Evolutionary conservation across 2,113 vertebrate genomes (phyloP).

Genomic region (Xenopus borealis): DNA sequence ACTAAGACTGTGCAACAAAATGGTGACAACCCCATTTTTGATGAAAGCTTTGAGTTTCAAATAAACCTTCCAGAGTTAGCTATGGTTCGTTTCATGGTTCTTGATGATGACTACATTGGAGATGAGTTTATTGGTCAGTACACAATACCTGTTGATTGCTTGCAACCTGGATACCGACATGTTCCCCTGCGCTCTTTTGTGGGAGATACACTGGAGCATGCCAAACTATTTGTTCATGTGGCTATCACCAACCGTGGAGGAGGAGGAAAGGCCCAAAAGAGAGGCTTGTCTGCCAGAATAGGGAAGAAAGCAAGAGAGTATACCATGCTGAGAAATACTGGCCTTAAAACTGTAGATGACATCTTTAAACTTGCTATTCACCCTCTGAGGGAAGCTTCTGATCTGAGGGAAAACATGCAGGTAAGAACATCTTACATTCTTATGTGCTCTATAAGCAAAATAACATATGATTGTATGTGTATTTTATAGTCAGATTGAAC

Average conservation of each 20-base stretch:
- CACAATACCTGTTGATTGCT: conserved; percentile 87
- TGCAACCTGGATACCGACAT: conserved; percentile 91
- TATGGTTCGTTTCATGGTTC: conserved; percentile 89
- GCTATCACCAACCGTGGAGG: conserved; percentile 90
- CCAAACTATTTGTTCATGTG: conserved; percentile 90
- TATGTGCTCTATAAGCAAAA: too few relatives aligned
- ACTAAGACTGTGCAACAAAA: conserved; percentile 94
- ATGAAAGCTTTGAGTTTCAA: conserved; percentile 96
- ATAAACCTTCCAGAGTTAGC: conserved; percentile 94
- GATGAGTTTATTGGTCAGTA: conserved; percentile 98
- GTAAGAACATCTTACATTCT: conserved; percentile 57
- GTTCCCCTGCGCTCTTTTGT: conserved; percentile 85
- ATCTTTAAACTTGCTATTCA: conserved; percentile 80
- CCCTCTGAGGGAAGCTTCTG: conserved; percentile 84
- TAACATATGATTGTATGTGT: too few relatives aligned
- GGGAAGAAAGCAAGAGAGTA: conserved; percentile 84
- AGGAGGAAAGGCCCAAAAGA: conserved; percentile 88
- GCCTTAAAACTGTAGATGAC: conserved; percentile 87
- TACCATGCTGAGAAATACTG: conserved; percentile 81
- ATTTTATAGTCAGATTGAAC: too few relatives aligned
- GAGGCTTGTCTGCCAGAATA: conserved; percentile 84
- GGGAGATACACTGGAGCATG: conserved; percentile 85
- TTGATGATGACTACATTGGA: conserved; percentile 97
- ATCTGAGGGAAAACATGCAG: conserved; percentile 91
- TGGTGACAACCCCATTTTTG: conserved; percentile 93